Conservation (phyloP, 2,113 vertebrate genomes). For the Microtus richardsoni region DNA sequence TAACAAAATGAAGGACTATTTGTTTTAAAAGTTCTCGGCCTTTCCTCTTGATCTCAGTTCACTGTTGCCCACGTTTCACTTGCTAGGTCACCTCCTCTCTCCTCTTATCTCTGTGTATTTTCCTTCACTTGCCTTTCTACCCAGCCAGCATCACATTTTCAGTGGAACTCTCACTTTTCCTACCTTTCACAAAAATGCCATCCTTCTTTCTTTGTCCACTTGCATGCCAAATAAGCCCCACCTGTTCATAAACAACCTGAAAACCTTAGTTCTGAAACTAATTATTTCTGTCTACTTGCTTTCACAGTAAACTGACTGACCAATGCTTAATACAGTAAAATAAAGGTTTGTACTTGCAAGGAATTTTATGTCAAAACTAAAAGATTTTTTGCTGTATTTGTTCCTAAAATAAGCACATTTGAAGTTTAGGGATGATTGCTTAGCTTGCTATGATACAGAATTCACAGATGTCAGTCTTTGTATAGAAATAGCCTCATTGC, state of each 20-base stretch:
- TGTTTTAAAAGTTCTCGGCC: not conserved
- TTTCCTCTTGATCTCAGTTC: not conserved
- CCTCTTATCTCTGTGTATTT: not conserved
- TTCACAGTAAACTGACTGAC: not conserved
- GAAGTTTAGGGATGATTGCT: not conserved
- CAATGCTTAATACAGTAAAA: not conserved
- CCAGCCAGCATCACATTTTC: not conserved
- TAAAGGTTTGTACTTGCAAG: not conserved
- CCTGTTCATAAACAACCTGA: not conserved
- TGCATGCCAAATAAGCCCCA: not conserved
- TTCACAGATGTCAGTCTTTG: not conserved
- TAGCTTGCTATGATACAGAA: not conserved
- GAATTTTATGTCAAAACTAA: not conserved
- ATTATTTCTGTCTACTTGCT: not conserved
- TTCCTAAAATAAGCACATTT: too few species aligned
- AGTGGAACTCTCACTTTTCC: not conserved
- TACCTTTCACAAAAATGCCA: not conserved
- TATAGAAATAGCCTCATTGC: not conserved
- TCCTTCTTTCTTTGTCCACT: too few species aligned
- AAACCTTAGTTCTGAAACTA: not conserved
- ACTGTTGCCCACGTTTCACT: too few species aligned
- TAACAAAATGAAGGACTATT: not conserved
- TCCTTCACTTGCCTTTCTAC: not conserved
- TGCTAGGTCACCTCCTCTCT: too few species aligned
- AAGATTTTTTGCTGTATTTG: not conserved